Percentiles rank a stretch among this genome's conserved stretches.
These are phyloP conservation scores for Heliconius hortense DNA, from an alignment of 2,888 invertebrate species.

Conservation along the genomic window DNA sequence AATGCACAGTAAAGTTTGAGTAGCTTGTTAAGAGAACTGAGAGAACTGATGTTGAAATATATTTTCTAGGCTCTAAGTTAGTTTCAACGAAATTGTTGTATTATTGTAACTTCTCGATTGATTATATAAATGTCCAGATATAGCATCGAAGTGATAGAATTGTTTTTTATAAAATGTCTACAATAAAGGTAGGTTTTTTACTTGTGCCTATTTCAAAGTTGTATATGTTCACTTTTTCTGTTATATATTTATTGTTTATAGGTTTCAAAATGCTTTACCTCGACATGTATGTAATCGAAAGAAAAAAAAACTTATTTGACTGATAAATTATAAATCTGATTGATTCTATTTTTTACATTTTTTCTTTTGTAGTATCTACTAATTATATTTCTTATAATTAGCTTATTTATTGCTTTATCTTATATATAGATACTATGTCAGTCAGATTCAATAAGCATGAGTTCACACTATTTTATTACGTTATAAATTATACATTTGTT, in stretches of 20 bases:
- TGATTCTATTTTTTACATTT: constrained; percentile 6
- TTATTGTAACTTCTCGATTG: constrained; percentile 6
- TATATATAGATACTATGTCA: constrained; percentile 13
- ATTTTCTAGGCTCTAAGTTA: constrained; percentile 37
- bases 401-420: not conserved
- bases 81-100: constrained; percentile 34
- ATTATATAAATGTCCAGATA: constrained; percentile 13
- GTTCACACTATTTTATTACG: constrained; percentile 16
- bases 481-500: too few relatives aligned
- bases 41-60: constrained; percentile 35
- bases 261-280: not conserved
- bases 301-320: not conserved
- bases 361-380: not conserved
- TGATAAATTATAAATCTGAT: constrained; percentile 8
- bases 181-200: not conserved
- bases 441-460: constrained; percentile 12
- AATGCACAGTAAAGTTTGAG: constrained; percentile 34
- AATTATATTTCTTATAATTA: not conserved
- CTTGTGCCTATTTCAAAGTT: not conserved
- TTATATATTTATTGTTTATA: not conserved
- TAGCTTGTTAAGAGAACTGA: constrained; percentile 39
- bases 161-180: not conserved
- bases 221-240: not conserved
- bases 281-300: constrained; percentile 12
- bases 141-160: not conserved